Percentiles rank a stretch among this genome's conserved stretches.
phyloP scores from a whole-genome alignment of 2,888 invertebrate species.

The Tuberolachnus salignus region DNA sequence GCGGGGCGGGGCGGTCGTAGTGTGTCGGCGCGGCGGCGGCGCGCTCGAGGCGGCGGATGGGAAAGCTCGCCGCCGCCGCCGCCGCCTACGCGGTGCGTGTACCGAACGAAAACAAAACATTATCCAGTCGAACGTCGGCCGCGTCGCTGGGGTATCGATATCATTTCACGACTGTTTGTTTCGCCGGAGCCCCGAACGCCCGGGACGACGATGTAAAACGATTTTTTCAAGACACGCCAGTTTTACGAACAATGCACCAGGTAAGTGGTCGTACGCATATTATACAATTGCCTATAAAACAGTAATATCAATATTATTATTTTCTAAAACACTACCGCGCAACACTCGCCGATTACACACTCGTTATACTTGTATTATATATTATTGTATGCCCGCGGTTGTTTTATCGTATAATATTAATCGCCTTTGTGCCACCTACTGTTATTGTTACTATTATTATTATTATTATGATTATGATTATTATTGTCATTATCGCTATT shows the following conservation, averaged over 20 bases:
- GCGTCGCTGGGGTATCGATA: neutral
- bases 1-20: neutral
- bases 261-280: no score
- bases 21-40: neutral
- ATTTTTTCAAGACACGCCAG: neutral
- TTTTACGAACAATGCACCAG: slow-evolving; percentile 27
- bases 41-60: neutral
- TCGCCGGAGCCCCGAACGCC: neutral
- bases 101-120: slow-evolving; percentile 49
- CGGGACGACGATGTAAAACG: slow-evolving; percentile 20
- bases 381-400: neutral
- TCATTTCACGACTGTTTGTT: neutral
- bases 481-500: no score
- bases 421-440: no score
- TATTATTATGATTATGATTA: no score
- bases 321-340: no score
- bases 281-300: no score
- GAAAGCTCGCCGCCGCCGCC: slow-evolving; percentile 41
- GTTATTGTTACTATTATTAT: no score
- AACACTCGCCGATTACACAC: no score
- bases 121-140: slow-evolving; percentile 48
- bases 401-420: no score
- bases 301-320: no score
- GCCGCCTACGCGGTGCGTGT: slow-evolving; percentile 29
- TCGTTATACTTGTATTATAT: no score